phyloP scores from a whole-genome alignment of 2,797 vertebrate species.

The Adrianichthys oophorus region DNA sequence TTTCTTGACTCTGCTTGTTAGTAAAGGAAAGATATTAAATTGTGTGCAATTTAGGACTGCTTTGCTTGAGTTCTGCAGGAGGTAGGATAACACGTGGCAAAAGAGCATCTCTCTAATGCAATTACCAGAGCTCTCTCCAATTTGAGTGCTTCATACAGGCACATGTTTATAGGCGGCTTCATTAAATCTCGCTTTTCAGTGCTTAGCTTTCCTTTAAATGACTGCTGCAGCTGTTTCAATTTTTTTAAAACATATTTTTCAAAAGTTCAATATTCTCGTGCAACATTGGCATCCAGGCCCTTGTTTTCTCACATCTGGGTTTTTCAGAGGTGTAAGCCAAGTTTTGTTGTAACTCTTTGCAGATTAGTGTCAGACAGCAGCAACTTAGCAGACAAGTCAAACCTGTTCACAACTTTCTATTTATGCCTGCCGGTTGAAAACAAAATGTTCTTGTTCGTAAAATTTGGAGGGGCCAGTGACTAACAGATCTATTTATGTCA shows the following conservation, averaged over 20 bases:
- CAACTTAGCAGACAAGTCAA: slow-evolving; percentile 42
- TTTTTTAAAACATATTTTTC: background rate
- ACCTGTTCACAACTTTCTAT: slow-evolving; percentile 59
- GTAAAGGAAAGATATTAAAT: slow-evolving; percentile 27
- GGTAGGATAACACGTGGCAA: slow-evolving; percentile 45
- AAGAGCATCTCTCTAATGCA: slow-evolving; percentile 46
- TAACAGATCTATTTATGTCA: slow-evolving; percentile 37
- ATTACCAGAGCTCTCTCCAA: slow-evolving; percentile 57
- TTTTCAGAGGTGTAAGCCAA: slow-evolving; percentile 13
- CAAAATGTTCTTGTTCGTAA: slow-evolving; percentile 53
- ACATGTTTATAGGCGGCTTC: slow-evolving; percentile 32
- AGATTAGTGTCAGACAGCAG: slow-evolving; percentile 15
- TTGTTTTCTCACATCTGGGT: background rate
- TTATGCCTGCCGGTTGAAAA: slow-evolving; percentile 41
- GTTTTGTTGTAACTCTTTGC: slow-evolving; percentile 20
- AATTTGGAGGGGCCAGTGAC: slow-evolving; percentile 41
- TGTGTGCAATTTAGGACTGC: slow-evolving; percentile 36
- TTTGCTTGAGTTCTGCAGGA: slow-evolving; percentile 56
- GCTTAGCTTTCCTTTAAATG: slow-evolving; percentile 22
- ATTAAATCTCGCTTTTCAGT: slow-evolving; percentile 36
- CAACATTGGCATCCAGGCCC: background rate
- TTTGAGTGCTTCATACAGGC: slow-evolving; percentile 53
- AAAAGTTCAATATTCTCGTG: slow-evolving; percentile 3
- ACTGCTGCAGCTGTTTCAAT: background rate
- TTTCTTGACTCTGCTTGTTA: slow-evolving; percentile 25